Base-by-base conservation (phyloP, 2,113 vertebrate species). In the Callaeas wilsoni region DNA sequence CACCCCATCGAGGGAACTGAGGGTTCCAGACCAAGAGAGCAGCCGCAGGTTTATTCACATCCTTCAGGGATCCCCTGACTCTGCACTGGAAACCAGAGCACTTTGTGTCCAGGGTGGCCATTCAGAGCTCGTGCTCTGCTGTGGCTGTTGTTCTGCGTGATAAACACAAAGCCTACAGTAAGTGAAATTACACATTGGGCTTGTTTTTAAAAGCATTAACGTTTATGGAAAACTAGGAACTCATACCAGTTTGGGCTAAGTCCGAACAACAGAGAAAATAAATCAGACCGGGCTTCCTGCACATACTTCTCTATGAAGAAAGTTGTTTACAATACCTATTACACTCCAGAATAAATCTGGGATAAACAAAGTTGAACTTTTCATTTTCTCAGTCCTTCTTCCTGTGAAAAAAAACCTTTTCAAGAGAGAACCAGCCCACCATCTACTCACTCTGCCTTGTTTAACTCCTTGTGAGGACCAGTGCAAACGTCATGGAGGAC, bases 341-440 rank as follows among this genome's bases (percentile, higher is more conserved):
- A 55, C 30, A 19, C 35, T 83, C 57, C 91, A 92, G 67, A 76
- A 56, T 39, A 75, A 73, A 60, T 35, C n/a, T 59, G 70, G 33
- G 60, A 55, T 76, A 88, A 93, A 76, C 83, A 86, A 92, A 83
- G 35, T 57, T 71, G 78, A 92, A 90, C 80, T 91, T 64, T 79
- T 69, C 49, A n/a, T 77, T 42, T 25, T 87, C 78, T 89, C 46
- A 62, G 41, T 23, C 56, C 64, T 33, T 57, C 17, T 74, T 71
- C 47, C 82, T 19, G 12, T 16, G 42, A 59, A 89, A 75, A 62
- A 35, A 57, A 73, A 32, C 5, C 50, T 59, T 60, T 74, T 35
- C 56, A 63, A 50, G 42, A 63, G 52, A 74, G 30, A 77, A 80
- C 4, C 46, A 84, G n/a, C 29, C 27, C 30, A n/a, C 22, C 27